Evolutionary conservation across 2,888 invertebrate species (phyloP), one percentile per base, ranked within the genome.

Genomic region (Tribolium freemani): DNA sequence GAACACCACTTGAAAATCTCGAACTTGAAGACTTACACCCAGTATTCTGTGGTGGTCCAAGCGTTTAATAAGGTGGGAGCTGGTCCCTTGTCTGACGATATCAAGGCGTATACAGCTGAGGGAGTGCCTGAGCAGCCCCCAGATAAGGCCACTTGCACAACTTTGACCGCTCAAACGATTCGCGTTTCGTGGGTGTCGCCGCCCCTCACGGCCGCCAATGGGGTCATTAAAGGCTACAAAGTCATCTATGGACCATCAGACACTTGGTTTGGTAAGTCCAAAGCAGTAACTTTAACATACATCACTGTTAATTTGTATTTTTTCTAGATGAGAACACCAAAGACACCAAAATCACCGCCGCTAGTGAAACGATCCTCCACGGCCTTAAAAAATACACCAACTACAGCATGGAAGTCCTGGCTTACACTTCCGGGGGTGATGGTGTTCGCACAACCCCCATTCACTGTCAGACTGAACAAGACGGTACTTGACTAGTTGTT

Each of bases 381-480:
- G 96, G 96, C 63, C 89, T 98, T 64, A 95, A 96, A 86, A 97
- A 97, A 86, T 97, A 93, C 88, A 98, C 97, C 1, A 98, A 98
- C 88, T 98, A 98, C 87, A 97, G 96, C 70, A 96, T 98, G 92
- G 96, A 97, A 89, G 96, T 98, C 31, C 88, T 97, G 80, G 97
- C 98, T 16, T 97, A 94, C 82, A 98, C 98, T 5, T 94, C 96
- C 69, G 97, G 96, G 76, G 98, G 98, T 8, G 97, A 98, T 86
- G 97, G 98, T 74, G 96, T 96, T 53, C 92, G 96, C 78, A 93
- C 94, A 78, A 89, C 90, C 11, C 93, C 95, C 5, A 95, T 97
- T 79, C 96, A 96, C 86, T 96, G 97, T 85, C 94, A 94, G 88
- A 98, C 98, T 58, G 96, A 96, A 89, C 97, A 98, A 88, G 98